These are phyloP conservation scores for Paramormyrops kingsleyae DNA, from an alignment of 2,113 vertebrate genomes.

Conservation along the genomic window DNA sequence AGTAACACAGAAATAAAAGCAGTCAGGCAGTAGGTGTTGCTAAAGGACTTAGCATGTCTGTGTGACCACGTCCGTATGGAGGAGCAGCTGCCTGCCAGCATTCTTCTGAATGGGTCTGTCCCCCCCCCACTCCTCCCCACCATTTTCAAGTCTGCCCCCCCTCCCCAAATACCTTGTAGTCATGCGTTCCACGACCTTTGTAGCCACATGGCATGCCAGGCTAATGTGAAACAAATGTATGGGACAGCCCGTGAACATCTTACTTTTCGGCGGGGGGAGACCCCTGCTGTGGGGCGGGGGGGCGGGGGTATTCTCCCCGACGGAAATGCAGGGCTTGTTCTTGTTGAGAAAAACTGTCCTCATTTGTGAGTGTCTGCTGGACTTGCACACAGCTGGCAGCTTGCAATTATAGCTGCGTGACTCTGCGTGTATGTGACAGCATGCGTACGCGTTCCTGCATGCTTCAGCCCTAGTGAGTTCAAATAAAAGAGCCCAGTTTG, in stretches of 20 bases:
- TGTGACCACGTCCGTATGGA: neutral
- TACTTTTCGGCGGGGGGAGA: neutral
- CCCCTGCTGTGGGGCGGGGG: neutral
- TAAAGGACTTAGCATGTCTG: neutral
- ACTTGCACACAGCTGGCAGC: neutral
- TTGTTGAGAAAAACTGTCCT: neutral
- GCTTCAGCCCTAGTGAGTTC: neutral
- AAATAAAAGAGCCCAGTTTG: neutral
- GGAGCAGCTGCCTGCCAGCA: neutral
- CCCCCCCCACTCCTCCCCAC: neutral
- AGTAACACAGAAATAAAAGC: conserved; percentile 32
- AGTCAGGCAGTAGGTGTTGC: conserved; percentile 27
- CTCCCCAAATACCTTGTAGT: conserved; percentile 17
- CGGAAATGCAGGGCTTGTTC: neutral
- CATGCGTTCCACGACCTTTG: conserved; percentile 24
- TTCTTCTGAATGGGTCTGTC: conserved; percentile 9
- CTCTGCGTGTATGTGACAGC: conserved; percentile 6
- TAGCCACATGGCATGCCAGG: conserved; percentile 4
- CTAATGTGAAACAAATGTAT: conserved; percentile 35
- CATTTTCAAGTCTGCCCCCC: neutral
- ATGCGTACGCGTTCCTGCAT: neutral
- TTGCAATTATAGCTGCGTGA: neutral
- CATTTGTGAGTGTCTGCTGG: neutral
- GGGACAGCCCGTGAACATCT: conserved; percentile 7
- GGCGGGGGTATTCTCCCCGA: neutral